Evolutionary conservation across 2,113 vertebrate species (phyloP).

Genomic region (Cyprinodon brontotheroides): DNA sequence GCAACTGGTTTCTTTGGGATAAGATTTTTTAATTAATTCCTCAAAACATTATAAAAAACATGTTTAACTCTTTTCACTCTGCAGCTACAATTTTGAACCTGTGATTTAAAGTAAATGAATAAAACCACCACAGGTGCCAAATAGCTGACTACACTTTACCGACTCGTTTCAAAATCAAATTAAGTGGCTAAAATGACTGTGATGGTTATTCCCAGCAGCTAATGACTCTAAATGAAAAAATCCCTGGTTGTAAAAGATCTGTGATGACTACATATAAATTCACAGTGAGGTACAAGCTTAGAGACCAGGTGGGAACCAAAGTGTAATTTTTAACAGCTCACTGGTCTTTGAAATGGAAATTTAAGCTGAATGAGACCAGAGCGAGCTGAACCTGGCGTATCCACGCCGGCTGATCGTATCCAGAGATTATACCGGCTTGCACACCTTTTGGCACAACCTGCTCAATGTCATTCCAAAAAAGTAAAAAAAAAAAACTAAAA

Average conservation of each 20-base stretch:
- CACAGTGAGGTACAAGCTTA: neutral
- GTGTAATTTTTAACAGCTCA: constrained; percentile 38
- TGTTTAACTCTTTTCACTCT: neutral
- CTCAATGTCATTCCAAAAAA: too few relatives aligned
- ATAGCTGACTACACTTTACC: neutral
- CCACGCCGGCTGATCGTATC: constrained; percentile 2
- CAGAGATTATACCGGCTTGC: too few relatives aligned
- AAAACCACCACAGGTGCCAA: constrained; percentile 6
- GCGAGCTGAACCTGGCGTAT: neutral
- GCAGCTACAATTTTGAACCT: neutral
- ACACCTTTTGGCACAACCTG: too few relatives aligned
- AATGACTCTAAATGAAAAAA: constrained; percentile 8
- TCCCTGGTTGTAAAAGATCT: neutral
- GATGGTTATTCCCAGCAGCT: neutral
- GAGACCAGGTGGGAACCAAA: constrained; percentile 44
- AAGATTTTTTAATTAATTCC: constrained; percentile 7
- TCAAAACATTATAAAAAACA: neutral
- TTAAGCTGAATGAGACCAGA: constrained; percentile 12
- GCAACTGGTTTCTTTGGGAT: constrained; percentile 51
- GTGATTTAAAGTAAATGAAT: neutral
- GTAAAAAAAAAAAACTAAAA: too few relatives aligned
- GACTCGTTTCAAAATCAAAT: constrained; percentile 10
- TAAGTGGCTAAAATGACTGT: constrained; percentile 16
- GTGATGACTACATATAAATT: constrained; percentile 25
- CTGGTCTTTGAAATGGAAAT: constrained; percentile 56